Evolutionary conservation across 2,888 invertebrate genomes (phyloP).

Genomic region (Caenorhabditis sulstoni): DNA sequence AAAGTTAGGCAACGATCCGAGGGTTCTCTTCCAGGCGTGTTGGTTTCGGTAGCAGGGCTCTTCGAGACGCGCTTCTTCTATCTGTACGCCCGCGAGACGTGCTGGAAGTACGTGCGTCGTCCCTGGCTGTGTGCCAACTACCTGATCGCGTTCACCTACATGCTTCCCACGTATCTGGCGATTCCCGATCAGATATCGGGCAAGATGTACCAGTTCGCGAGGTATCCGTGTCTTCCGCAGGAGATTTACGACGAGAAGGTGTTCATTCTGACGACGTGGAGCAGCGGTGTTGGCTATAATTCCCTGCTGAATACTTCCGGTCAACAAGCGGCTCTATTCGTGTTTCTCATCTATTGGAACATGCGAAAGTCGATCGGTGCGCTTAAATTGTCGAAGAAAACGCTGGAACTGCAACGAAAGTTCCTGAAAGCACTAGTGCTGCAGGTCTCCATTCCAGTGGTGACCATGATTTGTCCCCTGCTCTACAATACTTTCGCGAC

Average conservation of each 20-base stretch:
- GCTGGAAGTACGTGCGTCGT: slow-evolving; percentile 23
- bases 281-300: slow-evolving; percentile 28
- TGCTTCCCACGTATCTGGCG: slow-evolving; percentile 20
- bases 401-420: slow-evolving; percentile 15
- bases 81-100: slow-evolving; percentile 30
- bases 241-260: slow-evolving; percentile 39
- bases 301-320: slow-evolving; percentile 7
- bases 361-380: slow-evolving; percentile 31
- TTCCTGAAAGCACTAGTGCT: slow-evolving; percentile 18
- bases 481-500: slow-evolving; percentile 8
- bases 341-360: slow-evolving; percentile 33
- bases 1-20: not conserved
- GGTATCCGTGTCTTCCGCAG: slow-evolving; percentile 29
- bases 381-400: slow-evolving; percentile 37
- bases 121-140: slow-evolving; percentile 24
- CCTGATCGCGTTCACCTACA: not conserved
- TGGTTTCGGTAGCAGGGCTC: slow-evolving; percentile 3
- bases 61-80: slow-evolving; percentile 43
- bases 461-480: slow-evolving; percentile 13
- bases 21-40: slow-evolving; percentile 29
- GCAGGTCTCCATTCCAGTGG: slow-evolving; percentile 33
- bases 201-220: slow-evolving; percentile 13
- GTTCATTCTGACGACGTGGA: slow-evolving; percentile 39
- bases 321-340: slow-evolving; percentile 15
- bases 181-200: slow-evolving; percentile 33